Evolutionary conservation across 2,113 vertebrate species (phyloP).

Genomic region (Syngnathus typhle): DNA sequence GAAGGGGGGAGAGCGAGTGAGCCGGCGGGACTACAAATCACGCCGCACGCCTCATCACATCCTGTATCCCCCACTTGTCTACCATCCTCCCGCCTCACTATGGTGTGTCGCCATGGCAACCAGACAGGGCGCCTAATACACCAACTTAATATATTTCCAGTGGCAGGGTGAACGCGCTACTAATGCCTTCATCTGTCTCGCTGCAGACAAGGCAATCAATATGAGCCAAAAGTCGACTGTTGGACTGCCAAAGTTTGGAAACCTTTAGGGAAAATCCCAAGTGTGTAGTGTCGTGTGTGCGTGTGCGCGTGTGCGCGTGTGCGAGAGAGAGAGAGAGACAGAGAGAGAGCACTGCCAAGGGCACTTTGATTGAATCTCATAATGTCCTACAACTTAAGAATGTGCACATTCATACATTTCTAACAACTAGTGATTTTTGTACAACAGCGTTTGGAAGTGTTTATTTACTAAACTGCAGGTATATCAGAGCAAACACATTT

Average conservation of each 20-base stretch:
- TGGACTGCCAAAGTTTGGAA: constrained; percentile 54
- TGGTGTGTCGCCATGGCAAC: constrained; percentile 73
- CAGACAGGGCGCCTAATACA: constrained; percentile 77
- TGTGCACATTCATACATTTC: constrained; percentile 11
- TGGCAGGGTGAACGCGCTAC: constrained; percentile 72
- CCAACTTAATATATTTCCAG: constrained; percentile 79
- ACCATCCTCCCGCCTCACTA: constrained; percentile 53
- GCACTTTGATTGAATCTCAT: constrained; percentile 25
- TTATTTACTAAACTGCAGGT: not conserved
- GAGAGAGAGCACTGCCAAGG: constrained; percentile 9
- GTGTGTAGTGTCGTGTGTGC: constrained; percentile 13
- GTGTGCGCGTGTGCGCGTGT: too few species aligned
- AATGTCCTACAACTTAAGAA: constrained; percentile 6
- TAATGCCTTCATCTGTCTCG: constrained; percentile 78
- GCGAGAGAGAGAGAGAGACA: not conserved
- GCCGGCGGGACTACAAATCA: constrained; percentile 65
- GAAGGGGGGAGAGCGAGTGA: constrained; percentile 46
- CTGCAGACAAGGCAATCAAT: constrained; percentile 75
- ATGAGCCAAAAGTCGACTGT: constrained; percentile 59
- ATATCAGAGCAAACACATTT: not conserved
- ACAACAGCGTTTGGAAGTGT: not conserved
- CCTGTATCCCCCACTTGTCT: constrained; percentile 61
- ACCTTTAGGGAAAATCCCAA: constrained; percentile 40
- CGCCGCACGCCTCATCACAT: constrained; percentile 65
- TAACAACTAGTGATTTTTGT: not conserved